phyloP scores from a whole-genome alignment of 2,888 invertebrate species.

The Lochmaea capreae region DNA sequence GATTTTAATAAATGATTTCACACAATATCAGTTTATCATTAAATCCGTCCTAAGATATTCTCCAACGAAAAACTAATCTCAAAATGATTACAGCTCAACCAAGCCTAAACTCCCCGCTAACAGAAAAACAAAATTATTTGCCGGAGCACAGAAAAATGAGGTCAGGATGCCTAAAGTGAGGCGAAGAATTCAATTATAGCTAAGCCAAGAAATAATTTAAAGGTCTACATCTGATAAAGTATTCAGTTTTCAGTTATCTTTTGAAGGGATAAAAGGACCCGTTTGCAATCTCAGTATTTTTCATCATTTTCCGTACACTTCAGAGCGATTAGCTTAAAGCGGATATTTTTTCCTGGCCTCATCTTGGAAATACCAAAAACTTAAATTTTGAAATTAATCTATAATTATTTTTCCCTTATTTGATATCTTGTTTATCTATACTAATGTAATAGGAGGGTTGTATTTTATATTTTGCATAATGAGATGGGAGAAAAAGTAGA shows the following conservation, averaged over 20 bases:
- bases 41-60: too few species aligned
- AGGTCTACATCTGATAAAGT: conserved; percentile 46
- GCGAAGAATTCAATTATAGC: conserved; percentile 32
- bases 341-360: too few species aligned
- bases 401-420: too few species aligned
- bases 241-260: conserved; percentile 47
- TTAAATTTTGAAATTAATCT: too few species aligned
- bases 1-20: too few species aligned
- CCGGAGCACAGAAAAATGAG: conserved; percentile 28
- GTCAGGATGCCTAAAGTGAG: conserved; percentile 20
- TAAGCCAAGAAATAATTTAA: conserved; percentile 46
- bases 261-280: conserved; percentile 13
- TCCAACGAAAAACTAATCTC: neutral
- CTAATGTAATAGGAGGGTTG: too few species aligned
- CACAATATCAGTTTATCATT: too few species aligned
- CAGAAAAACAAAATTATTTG: conserved; percentile 9
- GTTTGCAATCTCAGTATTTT: conserved; percentile 31
- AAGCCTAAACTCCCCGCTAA: neutral
- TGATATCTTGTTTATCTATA: too few species aligned
- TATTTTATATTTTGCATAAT: too few species aligned
- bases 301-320: neutral
- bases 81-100: neutral
- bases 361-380: too few species aligned
- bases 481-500: too few species aligned
- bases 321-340: neutral